These are phyloP conservation scores for Aproaerema taeniolella DNA, from an alignment of 2,888 invertebrate genomes.

Conservation along the genomic window DNA sequence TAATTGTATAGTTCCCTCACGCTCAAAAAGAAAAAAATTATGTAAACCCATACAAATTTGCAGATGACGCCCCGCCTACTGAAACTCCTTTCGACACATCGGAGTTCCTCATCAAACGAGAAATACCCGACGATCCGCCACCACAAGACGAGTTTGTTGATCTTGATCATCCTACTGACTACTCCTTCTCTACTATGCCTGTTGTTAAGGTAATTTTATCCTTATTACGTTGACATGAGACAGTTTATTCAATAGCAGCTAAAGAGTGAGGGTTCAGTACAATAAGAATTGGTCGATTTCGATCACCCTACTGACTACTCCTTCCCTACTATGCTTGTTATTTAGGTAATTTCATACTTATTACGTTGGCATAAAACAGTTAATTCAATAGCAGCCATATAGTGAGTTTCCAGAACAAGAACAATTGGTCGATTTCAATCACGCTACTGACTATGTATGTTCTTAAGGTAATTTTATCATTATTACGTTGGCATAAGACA, in stretches of 20 bases:
- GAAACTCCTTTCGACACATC: constrained; percentile 93
- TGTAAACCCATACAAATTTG: no score
- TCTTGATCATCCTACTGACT: constrained; percentile 50
- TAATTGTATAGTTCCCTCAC: no score
- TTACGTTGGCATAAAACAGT: no score
- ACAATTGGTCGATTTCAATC: constrained; percentile 57
- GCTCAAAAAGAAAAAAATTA: no score
- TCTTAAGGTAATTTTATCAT: constrained; percentile 64
- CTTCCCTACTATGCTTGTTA: constrained; percentile 51
- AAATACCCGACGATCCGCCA: constrained; percentile 56
- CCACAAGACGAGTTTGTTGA: constrained; percentile 54
- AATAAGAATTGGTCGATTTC: constrained; percentile 56
- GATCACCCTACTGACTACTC: constrained; percentile 50
- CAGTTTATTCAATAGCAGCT: no score
- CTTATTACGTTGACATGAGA: no score
- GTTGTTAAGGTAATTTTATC: constrained; percentile 64
- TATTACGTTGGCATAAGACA: no score
- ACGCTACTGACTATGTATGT: constrained; percentile 48
- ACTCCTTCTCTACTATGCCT: constrained; percentile 47
- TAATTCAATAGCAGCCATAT: no score
- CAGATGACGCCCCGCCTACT: no score
- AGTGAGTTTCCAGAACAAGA: constrained; percentile 39
- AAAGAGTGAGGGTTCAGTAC: no score
- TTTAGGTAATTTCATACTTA: no score
- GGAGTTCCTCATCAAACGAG: constrained; percentile 82